Percentiles rank a stretch among this genome's conserved stretches.
Evolutionary conservation across 2,113 vertebrate genomes (phyloP).

Genomic region (Psettodes erumei): DNA sequence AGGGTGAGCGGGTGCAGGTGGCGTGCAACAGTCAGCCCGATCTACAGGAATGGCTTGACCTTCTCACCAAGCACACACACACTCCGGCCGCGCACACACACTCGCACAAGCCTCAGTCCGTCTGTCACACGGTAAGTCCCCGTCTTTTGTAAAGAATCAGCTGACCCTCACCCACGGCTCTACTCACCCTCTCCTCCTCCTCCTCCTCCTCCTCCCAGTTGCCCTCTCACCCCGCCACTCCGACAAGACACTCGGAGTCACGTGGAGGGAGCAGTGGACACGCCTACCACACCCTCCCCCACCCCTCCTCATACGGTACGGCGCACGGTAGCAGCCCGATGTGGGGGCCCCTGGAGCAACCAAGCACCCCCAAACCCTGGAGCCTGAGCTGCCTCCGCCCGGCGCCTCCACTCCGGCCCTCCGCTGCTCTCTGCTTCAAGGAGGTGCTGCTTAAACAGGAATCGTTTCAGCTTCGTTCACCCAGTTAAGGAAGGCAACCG

Average conservation of each 20-base stretch:
- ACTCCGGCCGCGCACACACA: conserved; percentile 84
- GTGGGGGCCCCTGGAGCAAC: conserved; percentile 94
- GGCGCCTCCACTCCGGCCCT: conserved; percentile 91
- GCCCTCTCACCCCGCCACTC: conserved; percentile 89
- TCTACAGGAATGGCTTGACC: conserved; percentile 95
- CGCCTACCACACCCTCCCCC: conserved; percentile 91
- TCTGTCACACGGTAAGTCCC: conserved; percentile 90
- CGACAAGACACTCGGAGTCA: conserved; percentile 90
- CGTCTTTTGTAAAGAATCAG: not conserved
- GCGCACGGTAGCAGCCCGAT: conserved; percentile 84
- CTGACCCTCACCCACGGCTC: not conserved
- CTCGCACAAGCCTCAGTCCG: conserved; percentile 86
- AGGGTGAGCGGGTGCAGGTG: conserved; percentile 93
- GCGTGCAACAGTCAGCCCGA: conserved; percentile 91
- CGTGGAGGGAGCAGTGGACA: conserved; percentile 84
- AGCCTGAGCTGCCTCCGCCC: conserved; percentile 97
- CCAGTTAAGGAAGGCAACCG: not conserved
- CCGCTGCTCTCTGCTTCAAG: conserved; percentile 94
- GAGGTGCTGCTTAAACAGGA: conserved; percentile 84
- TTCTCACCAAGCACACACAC: conserved; percentile 89
- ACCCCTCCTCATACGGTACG: conserved; percentile 86
- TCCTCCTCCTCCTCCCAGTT: conserved; percentile 80
- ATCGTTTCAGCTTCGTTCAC: not conserved
- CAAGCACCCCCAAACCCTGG: conserved; percentile 94
- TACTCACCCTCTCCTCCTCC: not conserved